Base-by-base conservation (phyloP, 2,888 invertebrate genomes). In the Stegana nigrithorax region DNA sequence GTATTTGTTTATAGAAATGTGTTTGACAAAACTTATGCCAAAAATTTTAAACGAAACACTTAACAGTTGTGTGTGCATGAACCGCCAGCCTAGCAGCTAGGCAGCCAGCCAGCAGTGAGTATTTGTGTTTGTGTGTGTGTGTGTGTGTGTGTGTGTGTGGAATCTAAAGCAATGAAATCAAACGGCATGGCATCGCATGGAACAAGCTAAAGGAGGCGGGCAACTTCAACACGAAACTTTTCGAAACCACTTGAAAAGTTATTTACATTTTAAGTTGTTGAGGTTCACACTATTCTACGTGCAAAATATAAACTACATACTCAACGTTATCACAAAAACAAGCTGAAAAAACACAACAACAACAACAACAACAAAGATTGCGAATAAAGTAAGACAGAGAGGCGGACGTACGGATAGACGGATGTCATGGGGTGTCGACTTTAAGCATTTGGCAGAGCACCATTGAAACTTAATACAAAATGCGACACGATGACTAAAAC, bases 241-340 rank as follows among this genome's bases (percentile, higher is more conserved):
- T 63, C 65, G 75, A 75, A 75, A 75, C 79, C 78, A 79, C 78
- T 75, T 75, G 75, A 75, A 75, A 75, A 75, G 75, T 75, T 75
- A 75, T 75, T 75, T 79, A 75, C 75, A 75, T 75, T 75, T 75
- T 75, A 75, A 79, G 75, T 75, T 75, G 75, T 79, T 75, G 79
- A 79, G 79, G 80, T 75, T 75, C 75, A 79, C 79, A 75, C 78
- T 75, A 69, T 27, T 39, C 75, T 79, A 76, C 69, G 77, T 71
- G 75, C 75, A 71, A 79, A 75, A 75, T 77, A 75, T 17, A 36
- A n/a, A 59, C 25, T n/a, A 66, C 65, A 64, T 26, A 62, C 27
- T 51, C 53, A 64, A 45, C 64, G 44, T 69, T 45, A 60, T 21
- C 17, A 58, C 25, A 60, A 5, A 64, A 42, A 32, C n/a, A 62